Base-by-base conservation (phyloP, 2,888 invertebrate species). In the Eupithecia tripunctaria region DNA sequence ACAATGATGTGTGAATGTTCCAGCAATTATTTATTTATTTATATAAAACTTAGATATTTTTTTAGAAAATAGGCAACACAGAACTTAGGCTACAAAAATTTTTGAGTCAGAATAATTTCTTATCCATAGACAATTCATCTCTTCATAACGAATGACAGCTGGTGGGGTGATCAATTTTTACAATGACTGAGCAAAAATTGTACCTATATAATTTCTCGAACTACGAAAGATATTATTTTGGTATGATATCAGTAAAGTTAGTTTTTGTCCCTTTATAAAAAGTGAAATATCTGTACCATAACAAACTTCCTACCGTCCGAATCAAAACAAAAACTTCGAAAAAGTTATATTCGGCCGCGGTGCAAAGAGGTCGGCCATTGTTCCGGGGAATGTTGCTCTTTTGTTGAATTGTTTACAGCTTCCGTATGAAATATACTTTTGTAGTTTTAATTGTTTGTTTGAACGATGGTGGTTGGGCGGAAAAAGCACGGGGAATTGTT, bases 311-410 rank as follows among this genome's bases (percentile, higher is more conserved):
- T 38, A 29, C 29, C 64, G 38, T 18, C 38, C 38, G 25, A 64
- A 64, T 63, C 62, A 70, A 75, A 75, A 75, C 72, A 74, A 74
- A 63, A 74, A 74, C 69, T 74, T 75, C 18, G 59, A 68, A 75
- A 75, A 75, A 70, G 69, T 72, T 72, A 72, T 64, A 75, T 72
- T 72, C 70, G 72, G 64, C 63, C 71, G 75, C 70, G 66, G 69
- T 70, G 72, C 70, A 75, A 75, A 75, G 70, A 75, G 74, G 74
- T 75, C 74, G 66, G 60, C 72, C 70, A 75, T 75, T 75, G 75
- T 75, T 75, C 70, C 29, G 68, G 68, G 70, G 14, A 75, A 72
- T 70, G 75, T 75, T 70, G 72, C 67, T 67, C 72, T 75, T 74
- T 74, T 74, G 74, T 74, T 67, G 10, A 70, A 67, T 75, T 75